Base-by-base conservation (phyloP, 2,797 vertebrate species). In the Diplodus sargus region DNA sequence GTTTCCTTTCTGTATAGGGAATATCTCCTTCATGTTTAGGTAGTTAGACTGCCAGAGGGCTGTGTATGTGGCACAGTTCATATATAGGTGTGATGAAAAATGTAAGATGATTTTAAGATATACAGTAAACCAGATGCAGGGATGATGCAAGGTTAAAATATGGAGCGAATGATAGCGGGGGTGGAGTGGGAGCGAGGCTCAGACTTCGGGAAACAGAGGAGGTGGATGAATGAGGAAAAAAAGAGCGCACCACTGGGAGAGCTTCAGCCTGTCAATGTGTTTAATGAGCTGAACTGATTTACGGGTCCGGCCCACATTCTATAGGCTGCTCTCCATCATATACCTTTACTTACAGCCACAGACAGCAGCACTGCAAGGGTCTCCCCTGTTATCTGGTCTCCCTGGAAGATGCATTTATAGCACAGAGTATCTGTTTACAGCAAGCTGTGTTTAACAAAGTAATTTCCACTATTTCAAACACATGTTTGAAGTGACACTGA, bases 221-320 rank as follows among this genome's bases (percentile, higher is more conserved):
- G 58, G 62, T 76, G 57, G 51, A 60, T 5, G 3, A 70, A 69
- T 66, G 54, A 74, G 67, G 65, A 54, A 81, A 70, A 63, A 70
- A 65, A 39, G 10, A 39, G 57, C 69, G 64, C 7, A 6, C 28
- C 81, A 77, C 75, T 28, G 45, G 81, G 85, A 11, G 74, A 79
- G 74, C 53, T 58, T 23, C 57, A 53, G 63, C 49, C 78, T 79
- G 78, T 82, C 79, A 49, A 53, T 84, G 80, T 62, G n/a, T 86
- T 73, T 86, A 85, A 86, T 89, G 82, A 89, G 70, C 68, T 64
- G 74, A 73, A 81, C 61, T 82, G 85, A 90, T 90, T 82, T 76
- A 89, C 5, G 48, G 47, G 30, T 56, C 25, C 74, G 82, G 22
- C 79, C 85, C 70, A 79, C 69, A 76, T 84, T 78, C 52, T 73